A percentile compares a stretch with the other conserved stretches of the same genome.
These are phyloP conservation scores for Daktulosphaira vitifoliae DNA, from an alignment of 1,140 invertebrate genomes.

Conservation along the genomic window DNA sequence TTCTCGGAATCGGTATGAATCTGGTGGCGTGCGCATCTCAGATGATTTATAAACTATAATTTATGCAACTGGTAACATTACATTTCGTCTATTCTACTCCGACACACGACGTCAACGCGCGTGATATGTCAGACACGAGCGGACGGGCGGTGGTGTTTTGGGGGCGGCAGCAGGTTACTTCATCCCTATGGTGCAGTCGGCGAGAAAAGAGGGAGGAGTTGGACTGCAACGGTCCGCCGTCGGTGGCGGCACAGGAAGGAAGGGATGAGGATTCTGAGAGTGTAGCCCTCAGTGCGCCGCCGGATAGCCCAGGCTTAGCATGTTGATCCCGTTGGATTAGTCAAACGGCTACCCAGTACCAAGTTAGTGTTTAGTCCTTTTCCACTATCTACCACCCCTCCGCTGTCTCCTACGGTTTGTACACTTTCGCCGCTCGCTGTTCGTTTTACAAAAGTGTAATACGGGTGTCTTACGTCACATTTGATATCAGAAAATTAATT, in stretches of 20 bases:
- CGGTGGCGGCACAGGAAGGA: conserved; percentile 26
- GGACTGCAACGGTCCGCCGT: neutral
- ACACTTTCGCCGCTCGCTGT: too few relatives aligned
- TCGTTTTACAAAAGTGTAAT: too few relatives aligned
- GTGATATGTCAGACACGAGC: too few relatives aligned
- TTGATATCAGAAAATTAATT: too few relatives aligned
- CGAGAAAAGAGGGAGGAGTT: conserved; percentile 29
- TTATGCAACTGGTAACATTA: too few relatives aligned
- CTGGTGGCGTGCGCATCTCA: too few relatives aligned
- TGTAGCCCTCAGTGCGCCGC: conserved; percentile 33
- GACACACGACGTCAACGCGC: too few relatives aligned
- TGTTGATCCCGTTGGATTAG: conserved; percentile 32
- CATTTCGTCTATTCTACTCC: too few relatives aligned
- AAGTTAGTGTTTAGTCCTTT: conserved; percentile 32
- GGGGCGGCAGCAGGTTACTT: neutral
- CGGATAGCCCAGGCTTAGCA: conserved; percentile 33
- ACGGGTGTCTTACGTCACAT: too few relatives aligned
- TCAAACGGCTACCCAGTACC: conserved; percentile 30
- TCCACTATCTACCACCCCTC: neutral
- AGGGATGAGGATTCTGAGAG: conserved; percentile 34
- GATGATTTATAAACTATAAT: too few relatives aligned
- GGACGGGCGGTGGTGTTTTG: neutral
- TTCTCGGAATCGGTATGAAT: too few relatives aligned
- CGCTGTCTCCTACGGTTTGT: neutral
- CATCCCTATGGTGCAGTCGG: conserved; percentile 5